Conservation (phyloP, 2,113 vertebrate species). For the Ploceus nigricollis region DNA sequence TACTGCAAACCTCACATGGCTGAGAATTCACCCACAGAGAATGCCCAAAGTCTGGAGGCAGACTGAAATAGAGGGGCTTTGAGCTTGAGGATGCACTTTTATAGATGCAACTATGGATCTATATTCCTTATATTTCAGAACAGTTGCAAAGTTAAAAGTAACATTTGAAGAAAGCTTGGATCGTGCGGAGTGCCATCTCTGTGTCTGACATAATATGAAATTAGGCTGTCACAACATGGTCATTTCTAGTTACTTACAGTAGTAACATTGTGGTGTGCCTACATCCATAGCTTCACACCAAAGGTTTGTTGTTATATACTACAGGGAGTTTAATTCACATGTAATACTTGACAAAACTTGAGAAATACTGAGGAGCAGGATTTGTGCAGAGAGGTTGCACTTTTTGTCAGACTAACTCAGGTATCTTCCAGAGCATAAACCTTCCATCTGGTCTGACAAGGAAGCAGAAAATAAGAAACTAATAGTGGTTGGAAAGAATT, state of each 20-base stretch:
- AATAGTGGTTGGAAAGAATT: neutral
- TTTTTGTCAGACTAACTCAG: neutral
- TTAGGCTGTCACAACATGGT: neutral
- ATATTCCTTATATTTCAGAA: neutral
- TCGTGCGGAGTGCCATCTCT: neutral
- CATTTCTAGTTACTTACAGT: neutral
- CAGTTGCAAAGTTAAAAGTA: neutral
- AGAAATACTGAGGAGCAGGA: neutral
- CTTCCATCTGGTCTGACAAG: neutral
- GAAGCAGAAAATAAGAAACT: neutral
- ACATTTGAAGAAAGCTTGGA: neutral
- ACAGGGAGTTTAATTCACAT: neutral
- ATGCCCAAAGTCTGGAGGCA: neutral
- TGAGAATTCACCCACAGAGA: neutral
- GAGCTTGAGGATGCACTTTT: neutral
- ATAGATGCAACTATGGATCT: neutral
- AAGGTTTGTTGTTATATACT: neutral
- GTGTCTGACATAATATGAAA: neutral
- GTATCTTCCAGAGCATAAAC: neutral
- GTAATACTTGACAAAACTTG: neutral
- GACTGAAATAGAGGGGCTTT: neutral
- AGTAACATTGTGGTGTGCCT: neutral
- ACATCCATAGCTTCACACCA: neutral
- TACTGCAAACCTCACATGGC: neutral
- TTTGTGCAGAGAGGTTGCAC: neutral